phyloP scores from a whole-genome alignment of 23 tunicate genomes.

The Trididemnum miniatum region DNA sequence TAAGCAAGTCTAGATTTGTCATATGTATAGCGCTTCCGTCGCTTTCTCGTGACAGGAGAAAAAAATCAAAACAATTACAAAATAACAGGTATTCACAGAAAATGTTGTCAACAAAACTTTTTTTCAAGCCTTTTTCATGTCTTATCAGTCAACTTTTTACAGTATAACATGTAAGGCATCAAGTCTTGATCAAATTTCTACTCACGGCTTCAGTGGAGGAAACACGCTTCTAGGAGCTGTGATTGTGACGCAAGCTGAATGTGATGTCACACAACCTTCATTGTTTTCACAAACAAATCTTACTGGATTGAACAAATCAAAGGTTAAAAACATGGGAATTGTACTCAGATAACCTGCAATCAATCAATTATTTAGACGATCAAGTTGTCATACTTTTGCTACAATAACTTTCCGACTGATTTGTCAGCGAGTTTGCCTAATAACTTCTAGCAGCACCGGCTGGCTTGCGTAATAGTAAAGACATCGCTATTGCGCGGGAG shows the following conservation, averaged over 20 bases:
- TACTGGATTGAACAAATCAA: background rate
- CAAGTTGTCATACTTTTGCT: too few species aligned
- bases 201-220: constrained; percentile 31
- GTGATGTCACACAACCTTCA: background rate
- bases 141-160: too few species aligned
- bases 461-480: too few species aligned
- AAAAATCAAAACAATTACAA: too few species aligned
- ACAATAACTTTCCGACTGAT: too few species aligned
- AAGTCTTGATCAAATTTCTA: background rate
- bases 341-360: background rate
- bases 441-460: too few species aligned
- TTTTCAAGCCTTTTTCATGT: background rate
- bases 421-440: too few species aligned
- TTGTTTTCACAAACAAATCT: background rate
- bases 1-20: too few species aligned
- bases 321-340: background rate
- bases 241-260: constrained; percentile 19
- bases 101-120: background rate
- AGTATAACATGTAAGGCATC: background rate
- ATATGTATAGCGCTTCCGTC: too few species aligned
- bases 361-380: too few species aligned
- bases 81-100: background rate
- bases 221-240: constrained; percentile 25
- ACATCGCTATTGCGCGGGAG: too few species aligned
- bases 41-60: too few species aligned